These are phyloP conservation scores for Acanthisitta chloris DNA, from an alignment of 2,113 vertebrate genomes.

Conservation along the genomic window DNA sequence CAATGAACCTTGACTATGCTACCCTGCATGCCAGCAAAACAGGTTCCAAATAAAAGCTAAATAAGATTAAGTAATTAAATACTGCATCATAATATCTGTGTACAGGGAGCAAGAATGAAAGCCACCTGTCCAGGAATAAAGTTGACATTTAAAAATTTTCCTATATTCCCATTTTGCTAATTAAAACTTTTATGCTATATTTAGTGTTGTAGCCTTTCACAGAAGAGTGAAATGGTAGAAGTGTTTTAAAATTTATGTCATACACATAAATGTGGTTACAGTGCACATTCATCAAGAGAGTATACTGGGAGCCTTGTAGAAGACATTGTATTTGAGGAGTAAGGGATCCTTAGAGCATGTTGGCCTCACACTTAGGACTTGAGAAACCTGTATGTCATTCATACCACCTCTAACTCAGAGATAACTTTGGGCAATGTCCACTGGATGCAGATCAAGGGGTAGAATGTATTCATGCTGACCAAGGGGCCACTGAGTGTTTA, in stretches of 20 bases:
- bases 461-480: neutral
- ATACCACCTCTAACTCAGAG: neutral
- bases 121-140: neutral
- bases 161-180: neutral
- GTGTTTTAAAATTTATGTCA: neutral
- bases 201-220: neutral
- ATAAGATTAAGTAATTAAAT: neutral
- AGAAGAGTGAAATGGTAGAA: neutral
- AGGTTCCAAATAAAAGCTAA: neutral
- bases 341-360: neutral
- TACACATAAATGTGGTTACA: neutral
- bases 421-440: neutral
- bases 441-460: neutral
- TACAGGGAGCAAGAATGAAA: neutral
- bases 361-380: neutral
- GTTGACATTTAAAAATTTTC: neutral
- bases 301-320: neutral
- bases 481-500: accelerated
- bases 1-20: neutral
- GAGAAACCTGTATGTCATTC: neutral
- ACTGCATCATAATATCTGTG: neutral
- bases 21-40: neutral
- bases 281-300: neutral
- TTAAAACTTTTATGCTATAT: neutral
- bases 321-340: neutral